Evolutionary conservation across 2,797 vertebrate species (phyloP).

Genomic region (Lacerta bilineata): DNA sequence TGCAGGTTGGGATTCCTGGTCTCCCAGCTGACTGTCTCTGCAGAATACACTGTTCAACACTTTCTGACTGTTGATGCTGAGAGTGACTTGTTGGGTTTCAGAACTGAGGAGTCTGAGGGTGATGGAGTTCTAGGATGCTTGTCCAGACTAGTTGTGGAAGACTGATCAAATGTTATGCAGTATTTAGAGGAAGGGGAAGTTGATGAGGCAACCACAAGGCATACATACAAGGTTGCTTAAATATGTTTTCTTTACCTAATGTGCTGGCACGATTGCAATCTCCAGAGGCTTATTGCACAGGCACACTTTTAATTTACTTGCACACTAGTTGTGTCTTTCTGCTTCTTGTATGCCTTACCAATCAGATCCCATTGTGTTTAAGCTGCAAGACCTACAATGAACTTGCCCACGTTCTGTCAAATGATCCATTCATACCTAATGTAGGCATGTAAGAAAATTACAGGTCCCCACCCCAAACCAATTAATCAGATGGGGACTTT

Average conservation of each 20-base stretch:
- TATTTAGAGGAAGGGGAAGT: background rate
- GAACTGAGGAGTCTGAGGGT: background rate
- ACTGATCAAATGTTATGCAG: background rate
- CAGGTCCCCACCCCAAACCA: too few relatives aligned
- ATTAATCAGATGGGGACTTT: background rate
- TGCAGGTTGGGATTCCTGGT: background rate
- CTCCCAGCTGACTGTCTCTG: background rate
- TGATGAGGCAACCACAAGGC: background rate
- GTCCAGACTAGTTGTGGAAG: background rate
- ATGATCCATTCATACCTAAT: background rate
- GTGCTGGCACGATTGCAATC: background rate
- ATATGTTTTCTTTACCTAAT: background rate
- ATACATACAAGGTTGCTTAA: background rate
- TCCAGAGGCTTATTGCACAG: background rate
- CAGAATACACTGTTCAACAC: background rate
- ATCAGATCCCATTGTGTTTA: background rate
- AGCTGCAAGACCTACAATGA: background rate
- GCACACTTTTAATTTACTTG: background rate
- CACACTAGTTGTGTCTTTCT: background rate
- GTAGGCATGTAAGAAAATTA: background rate
- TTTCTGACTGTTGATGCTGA: background rate
- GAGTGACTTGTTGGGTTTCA: background rate
- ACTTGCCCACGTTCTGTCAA: background rate
- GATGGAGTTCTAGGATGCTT: background rate
- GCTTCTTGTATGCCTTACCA: background rate